phyloP scores from a whole-genome alignment of 2,797 vertebrate species.

The Hyperoplus immaculatus region DNA sequence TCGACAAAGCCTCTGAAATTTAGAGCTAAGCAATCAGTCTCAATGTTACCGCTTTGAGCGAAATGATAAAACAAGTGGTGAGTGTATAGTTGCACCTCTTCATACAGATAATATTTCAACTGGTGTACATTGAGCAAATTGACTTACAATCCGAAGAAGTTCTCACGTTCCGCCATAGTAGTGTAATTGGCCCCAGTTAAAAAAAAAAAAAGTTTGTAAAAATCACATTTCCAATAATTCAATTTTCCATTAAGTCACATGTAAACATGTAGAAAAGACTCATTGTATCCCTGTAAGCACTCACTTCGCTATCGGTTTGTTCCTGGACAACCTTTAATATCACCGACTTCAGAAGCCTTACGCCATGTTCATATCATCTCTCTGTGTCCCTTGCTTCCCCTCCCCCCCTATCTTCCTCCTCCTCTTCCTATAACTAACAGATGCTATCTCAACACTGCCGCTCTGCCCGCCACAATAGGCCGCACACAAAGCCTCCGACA shows the following conservation, averaged over 20 bases:
- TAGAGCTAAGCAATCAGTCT: slow-evolving; percentile 30
- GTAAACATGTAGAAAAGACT: slow-evolving; percentile 23
- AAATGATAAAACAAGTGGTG: slow-evolving; percentile 28
- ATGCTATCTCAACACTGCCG: slow-evolving; percentile 72
- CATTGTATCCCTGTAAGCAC: not conserved
- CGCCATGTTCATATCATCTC: slow-evolving; percentile 53
- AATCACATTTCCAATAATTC: slow-evolving; percentile 10
- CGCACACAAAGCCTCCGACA: slow-evolving; percentile 76
- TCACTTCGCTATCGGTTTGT: slow-evolving; percentile 34
- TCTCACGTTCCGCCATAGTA: slow-evolving; percentile 23
- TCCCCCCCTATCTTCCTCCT: slow-evolving; percentile 29
- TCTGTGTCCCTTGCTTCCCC: slow-evolving; percentile 34
- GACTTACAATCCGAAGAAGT: not conserved
- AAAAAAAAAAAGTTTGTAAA: not conserved
- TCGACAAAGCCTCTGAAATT: slow-evolving; percentile 42
- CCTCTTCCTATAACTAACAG: slow-evolving; percentile 68
- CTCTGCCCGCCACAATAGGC: slow-evolving; percentile 72
- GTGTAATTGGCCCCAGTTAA: slow-evolving; percentile 33
- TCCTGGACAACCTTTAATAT: slow-evolving; percentile 42
- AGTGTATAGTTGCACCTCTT: slow-evolving; percentile 29
- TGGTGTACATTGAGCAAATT: slow-evolving; percentile 4
- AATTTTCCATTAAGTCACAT: slow-evolving; percentile 25
- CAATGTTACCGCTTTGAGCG: slow-evolving; percentile 25
- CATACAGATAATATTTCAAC: slow-evolving; percentile 16
- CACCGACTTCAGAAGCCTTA: slow-evolving; percentile 52